Evolutionary conservation across 2,888 invertebrate species (phyloP), one percentile per base, ranked within the genome.

Genomic region (Crematogaster levior): DNA sequence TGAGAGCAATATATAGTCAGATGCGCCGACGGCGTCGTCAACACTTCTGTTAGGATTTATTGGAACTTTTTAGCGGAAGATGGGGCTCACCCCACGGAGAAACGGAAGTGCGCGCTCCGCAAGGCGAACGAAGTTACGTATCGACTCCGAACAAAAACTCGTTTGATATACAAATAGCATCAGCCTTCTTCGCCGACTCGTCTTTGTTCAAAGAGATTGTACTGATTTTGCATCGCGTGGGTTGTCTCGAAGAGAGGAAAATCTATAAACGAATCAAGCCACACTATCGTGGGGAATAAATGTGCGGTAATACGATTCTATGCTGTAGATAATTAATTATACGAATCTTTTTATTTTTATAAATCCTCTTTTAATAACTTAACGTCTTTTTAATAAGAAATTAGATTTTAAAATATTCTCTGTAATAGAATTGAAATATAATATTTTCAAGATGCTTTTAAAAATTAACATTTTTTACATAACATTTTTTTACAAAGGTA

Each of bases 41-140:
- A 81, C 83, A 89, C 83, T 90, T 88, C 68, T 68, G 74, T 75
- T 84, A 84, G 84, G 85, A 89, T 88, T 90, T 88, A 90, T 90
- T 87, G 86, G 86, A 86, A 90, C 82, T 88, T 89, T 87, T 82
- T 56, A 34, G 68, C 68, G 56, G 43, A 75, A 75, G 61, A 79
- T 65, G 43, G 51, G n/a, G 30, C 58, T 79, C 48, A 43, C 21
- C 81, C 77, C 68, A 74, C 77, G 65, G 81, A 84, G 84, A 84
- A 86, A 82, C 80, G 66, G 84, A 88, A 88, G 74, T 82, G 58
- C 75, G 77, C 81, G 82, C 82, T 81, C 60, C 83, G 77, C 58
- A 70, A 66, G 53, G 77, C 75, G 82, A 80, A 84, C 83, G 61
- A 86, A 88, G 84, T 86, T 86, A 82, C 70, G 85, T 68, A 75